Conservation (phyloP, 2,888 invertebrate species). For the Altica lythri region DNA sequence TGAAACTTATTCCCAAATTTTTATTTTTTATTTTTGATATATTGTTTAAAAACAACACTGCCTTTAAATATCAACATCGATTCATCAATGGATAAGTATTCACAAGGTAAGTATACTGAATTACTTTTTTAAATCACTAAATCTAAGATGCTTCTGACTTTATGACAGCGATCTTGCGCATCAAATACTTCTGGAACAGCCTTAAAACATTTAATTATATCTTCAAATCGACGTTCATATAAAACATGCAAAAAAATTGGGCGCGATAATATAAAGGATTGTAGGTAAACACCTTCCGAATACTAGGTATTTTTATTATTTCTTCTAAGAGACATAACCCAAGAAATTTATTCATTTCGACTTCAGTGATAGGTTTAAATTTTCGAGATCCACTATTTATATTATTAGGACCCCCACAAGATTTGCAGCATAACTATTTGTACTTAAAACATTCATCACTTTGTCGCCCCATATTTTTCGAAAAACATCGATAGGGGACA, state of each 20-base stretch:
- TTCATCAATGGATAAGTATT: slow-evolving; percentile 7
- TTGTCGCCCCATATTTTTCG: slow-evolving; percentile 1
- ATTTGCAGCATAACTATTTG: neutral
- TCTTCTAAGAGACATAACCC: slow-evolving; percentile 7
- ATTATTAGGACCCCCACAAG: neutral
- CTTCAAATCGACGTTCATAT: slow-evolving; percentile 16
- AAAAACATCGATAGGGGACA: too few relatives aligned
- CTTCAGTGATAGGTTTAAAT: neutral
- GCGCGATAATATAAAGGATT: slow-evolving; percentile 13
- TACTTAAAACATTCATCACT: slow-evolving; percentile 5
- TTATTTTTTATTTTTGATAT: slow-evolving; percentile 1
- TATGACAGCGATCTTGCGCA: neutral
- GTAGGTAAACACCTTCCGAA: slow-evolving; percentile 7
- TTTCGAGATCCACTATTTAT: neutral
- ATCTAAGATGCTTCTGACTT: neutral
- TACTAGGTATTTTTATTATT: slow-evolving; percentile 1
- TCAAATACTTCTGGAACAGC: neutral
- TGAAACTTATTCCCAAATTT: slow-evolving; percentile 1
- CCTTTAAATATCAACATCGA: neutral
- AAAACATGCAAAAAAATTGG: slow-evolving; percentile 5
- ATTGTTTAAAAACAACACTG: neutral
- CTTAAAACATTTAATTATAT: slow-evolving; percentile 7
- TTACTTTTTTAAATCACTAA: neutral
- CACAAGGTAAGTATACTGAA: neutral
- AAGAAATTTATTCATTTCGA: slow-evolving; percentile 10